Evolutionary conservation across 2,113 vertebrate genomes (phyloP), one percentile per base, ranked within the genome.

Genomic region (Cottus gobio): DNA sequence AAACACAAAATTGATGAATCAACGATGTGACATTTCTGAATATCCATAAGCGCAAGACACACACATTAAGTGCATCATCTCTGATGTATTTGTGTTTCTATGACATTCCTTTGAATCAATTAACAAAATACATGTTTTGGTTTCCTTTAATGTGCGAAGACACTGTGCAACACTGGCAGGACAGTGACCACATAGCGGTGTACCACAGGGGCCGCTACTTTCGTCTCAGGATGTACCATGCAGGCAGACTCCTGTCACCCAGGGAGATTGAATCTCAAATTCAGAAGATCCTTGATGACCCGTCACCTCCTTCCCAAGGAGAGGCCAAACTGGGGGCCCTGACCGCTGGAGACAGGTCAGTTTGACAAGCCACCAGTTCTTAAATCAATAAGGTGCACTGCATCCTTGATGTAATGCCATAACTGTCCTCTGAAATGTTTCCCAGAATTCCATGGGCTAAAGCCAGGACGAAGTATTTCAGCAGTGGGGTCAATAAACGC

Each of bases 151-250:
- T 77, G 18, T 69, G 26, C 22, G 1, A 82, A 97, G 97, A 97
- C 86, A 82, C 88, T 0, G 87, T 98, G 48, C 93, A 93, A 31
- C 97, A 97, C 66, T 93, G 94, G 75, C 87, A 91, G 30, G 96
- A 97, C 90, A 97, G 97, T 31, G 93, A 95, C 54, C 95, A 96
- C 2, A 87, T 98, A 26, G 96, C 91, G 0, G 96, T 97, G 4
- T 95, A 96, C 90, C 97, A 98, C 91, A 93, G 85, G 30, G 97
- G 97, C 20, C 96, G 97, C 24, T 97, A 96, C 88, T 98, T 96
- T 79, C 95, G 95, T 0, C 88, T 98, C 28, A 93, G 85, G 72
- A 90, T 97, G 15, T 96, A 97, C 86, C 89, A 93, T 7, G 93
- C 94, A 0, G 96, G 95, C 50, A 89, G 93, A 57, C 90, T 97